Evolutionary conservation across 2,888 invertebrate species (phyloP).

Genomic region (Hydraecia micacea): DNA sequence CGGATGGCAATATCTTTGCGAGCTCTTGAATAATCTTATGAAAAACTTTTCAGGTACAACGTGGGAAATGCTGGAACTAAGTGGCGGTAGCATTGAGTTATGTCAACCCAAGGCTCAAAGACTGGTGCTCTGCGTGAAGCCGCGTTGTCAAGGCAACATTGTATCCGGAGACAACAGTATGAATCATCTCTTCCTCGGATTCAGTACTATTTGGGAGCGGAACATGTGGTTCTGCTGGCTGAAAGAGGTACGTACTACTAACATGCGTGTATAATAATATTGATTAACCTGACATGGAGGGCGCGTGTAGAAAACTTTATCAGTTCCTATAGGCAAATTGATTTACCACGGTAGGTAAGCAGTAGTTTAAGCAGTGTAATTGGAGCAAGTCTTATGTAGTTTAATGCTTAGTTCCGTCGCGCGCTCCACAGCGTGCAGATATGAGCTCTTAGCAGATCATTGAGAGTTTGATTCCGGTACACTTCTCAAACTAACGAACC

Average conservation of each 20-base stretch:
- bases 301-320: slow-evolving; percentile 39
- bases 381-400: slow-evolving; percentile 70
- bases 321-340: slow-evolving; percentile 51
- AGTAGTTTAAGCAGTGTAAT: slow-evolving; percentile 61
- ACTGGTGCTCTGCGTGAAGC: slow-evolving; percentile 85
- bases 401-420: slow-evolving; percentile 67
- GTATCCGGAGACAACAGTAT: slow-evolving; percentile 76
- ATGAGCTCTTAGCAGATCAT: slow-evolving; percentile 77
- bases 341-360: slow-evolving; percentile 51
- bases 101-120: slow-evolving; percentile 86
- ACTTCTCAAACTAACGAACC: slow-evolving; percentile 88
- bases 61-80: slow-evolving; percentile 86
- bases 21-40: slow-evolving; percentile 6
- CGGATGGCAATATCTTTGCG: background rate
- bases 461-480: slow-evolving; percentile 87
- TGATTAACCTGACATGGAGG: slow-evolving; percentile 33
- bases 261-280: slow-evolving; percentile 25
- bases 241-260: slow-evolving; percentile 87
- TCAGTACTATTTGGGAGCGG: slow-evolving; percentile 92
- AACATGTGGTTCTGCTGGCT: slow-evolving; percentile 92
- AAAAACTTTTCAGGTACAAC: slow-evolving; percentile 75
- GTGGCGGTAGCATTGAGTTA: slow-evolving; percentile 85
- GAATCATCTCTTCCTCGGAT: slow-evolving; percentile 92
- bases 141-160: slow-evolving; percentile 82
- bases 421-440: slow-evolving; percentile 61